Percentiles rank a stretch among this genome's conserved stretches.
Conservation (phyloP, 2,113 vertebrate species). For the Cynopterus brachyotis region DNA sequence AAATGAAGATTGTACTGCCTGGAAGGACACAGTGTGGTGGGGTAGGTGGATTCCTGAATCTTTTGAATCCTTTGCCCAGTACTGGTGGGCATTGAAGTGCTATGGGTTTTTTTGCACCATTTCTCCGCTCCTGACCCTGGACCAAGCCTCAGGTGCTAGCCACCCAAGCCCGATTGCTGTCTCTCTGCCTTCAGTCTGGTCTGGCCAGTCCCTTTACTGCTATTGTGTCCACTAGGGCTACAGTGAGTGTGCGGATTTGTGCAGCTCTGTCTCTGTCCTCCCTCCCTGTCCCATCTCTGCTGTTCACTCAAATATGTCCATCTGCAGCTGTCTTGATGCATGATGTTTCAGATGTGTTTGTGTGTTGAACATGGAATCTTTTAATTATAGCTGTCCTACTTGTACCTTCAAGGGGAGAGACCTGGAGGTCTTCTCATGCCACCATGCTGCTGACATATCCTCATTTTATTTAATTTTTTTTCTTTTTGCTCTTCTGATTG, state of each 20-base stretch:
- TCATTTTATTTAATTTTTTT: not conserved
- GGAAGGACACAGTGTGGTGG: not conserved
- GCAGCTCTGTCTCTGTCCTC: not conserved
- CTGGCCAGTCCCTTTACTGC: not conserved
- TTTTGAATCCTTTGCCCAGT: not conserved
- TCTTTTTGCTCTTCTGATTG: not conserved
- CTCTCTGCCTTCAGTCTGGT: not conserved
- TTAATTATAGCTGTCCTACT: not conserved
- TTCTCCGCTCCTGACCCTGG: not conserved
- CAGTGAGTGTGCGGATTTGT: not conserved
- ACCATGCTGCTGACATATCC: not conserved
- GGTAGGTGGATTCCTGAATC: not conserved
- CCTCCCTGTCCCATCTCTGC: not conserved
- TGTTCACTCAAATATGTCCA: not conserved
- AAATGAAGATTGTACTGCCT: not conserved
- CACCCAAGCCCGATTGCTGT: not conserved
- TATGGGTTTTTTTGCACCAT: not conserved
- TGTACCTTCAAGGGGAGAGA: not conserved
- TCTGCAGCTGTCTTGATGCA: not conserved
- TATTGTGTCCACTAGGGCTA: not conserved
- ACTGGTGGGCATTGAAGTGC: not conserved
- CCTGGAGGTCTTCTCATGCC: not conserved
- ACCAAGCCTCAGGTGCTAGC: not conserved
- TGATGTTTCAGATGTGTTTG: not conserved
- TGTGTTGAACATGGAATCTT: not conserved